Percentiles rank a stretch among this genome's conserved stretches.
Conservation (phyloP, 2,113 vertebrate genomes). For the Serinus canaria region DNA sequence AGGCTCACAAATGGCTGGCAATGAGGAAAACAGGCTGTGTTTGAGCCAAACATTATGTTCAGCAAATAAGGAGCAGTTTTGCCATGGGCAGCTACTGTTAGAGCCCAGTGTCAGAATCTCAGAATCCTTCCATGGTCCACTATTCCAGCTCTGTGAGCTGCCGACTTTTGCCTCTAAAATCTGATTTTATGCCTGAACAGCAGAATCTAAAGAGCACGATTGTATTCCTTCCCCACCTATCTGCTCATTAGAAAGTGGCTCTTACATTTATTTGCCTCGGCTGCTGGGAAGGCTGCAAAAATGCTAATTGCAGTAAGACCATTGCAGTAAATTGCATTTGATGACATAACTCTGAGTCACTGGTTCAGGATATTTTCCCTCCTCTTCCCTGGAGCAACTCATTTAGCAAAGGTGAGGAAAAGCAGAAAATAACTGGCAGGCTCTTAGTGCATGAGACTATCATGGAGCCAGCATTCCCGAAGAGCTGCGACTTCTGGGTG, state of each 20-base stretch:
- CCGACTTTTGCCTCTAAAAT: not conserved
- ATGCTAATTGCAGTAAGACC: not conserved
- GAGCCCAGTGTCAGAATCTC: not conserved
- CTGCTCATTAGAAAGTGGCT: not conserved
- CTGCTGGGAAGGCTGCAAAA: not conserved
- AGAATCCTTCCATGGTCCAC: not conserved
- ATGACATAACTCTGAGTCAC: not conserved
- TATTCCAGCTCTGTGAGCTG: not conserved
- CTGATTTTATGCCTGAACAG: not conserved
- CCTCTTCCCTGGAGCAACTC: not conserved
- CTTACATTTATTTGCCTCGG: not conserved
- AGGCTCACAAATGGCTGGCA: constrained; percentile 22
- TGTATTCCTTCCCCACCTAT: not conserved
- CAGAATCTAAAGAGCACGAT: not conserved
- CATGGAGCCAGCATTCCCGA: not conserved
- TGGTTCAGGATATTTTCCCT: not conserved
- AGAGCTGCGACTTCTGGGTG: not conserved
- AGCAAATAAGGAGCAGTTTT: constrained; percentile 12
- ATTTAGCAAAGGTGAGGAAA: not conserved
- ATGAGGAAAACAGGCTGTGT: not conserved
- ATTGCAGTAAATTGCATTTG: not conserved
- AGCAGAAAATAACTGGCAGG: not conserved
- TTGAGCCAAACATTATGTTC: constrained; percentile 24
- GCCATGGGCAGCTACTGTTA: not conserved
- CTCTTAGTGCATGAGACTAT: not conserved